Conservation (phyloP, 1,140 invertebrate genomes). For the Solen grandis region DNA sequence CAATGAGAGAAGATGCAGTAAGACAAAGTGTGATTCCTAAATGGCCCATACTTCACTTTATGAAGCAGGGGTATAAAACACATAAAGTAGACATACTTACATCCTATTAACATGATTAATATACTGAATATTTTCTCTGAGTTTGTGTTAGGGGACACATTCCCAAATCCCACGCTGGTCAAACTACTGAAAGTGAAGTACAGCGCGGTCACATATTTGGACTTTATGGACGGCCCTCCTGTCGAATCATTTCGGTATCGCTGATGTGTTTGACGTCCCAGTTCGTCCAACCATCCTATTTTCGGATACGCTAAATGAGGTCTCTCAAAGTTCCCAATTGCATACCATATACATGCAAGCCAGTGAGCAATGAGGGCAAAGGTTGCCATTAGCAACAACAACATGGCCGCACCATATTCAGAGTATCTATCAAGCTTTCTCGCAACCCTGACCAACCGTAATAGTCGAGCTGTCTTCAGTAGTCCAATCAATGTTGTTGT, state of each 20-base stretch:
- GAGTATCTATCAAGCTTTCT: slow-evolving; percentile 99
- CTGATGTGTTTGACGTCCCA: slow-evolving; percentile 84
- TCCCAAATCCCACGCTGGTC: slow-evolving; percentile 98
- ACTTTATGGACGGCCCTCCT: slow-evolving; percentile 79
- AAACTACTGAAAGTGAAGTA: slow-evolving; percentile 98
- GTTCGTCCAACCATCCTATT: slow-evolving; percentile 96
- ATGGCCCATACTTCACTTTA: neutral
- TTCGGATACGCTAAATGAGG: slow-evolving; percentile 83
- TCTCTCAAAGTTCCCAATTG: slow-evolving; percentile 96
- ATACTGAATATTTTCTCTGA: slow-evolving; percentile 90
- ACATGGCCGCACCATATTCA: slow-evolving; percentile 98
- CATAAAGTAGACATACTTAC: slow-evolving; percentile 71
- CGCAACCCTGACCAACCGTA: slow-evolving; percentile 97
- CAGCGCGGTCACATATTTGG: slow-evolving; percentile 94
- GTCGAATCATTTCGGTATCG: slow-evolving; percentile 68
- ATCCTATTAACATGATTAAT: slow-evolving; percentile 81
- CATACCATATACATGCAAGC: slow-evolving; percentile 99
- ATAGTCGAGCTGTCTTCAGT: slow-evolving; percentile 97
- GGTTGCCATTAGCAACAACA: slow-evolving; percentile 97
- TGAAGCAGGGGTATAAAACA: neutral
- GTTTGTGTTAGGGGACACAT: slow-evolving; percentile 97
- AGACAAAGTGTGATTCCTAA: neutral
- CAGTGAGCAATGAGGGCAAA: slow-evolving; percentile 99
- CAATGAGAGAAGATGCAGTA: neutral
- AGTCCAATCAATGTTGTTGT: slow-evolving; percentile 99